Evolutionary conservation across 2,113 vertebrate species (phyloP).

Genomic region (Myanophis thanlyinensis): DNA sequence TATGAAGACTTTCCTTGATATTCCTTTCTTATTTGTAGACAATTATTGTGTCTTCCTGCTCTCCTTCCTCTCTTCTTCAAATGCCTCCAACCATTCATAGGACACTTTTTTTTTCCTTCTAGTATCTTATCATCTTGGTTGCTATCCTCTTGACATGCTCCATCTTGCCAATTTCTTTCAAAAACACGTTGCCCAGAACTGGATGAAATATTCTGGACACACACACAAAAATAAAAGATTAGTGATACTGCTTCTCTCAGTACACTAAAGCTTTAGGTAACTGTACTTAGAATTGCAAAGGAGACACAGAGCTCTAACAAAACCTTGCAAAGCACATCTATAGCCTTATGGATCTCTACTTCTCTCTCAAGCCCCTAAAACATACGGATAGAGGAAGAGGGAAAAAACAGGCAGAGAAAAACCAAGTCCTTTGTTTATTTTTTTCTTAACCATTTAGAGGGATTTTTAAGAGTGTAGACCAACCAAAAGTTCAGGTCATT

Average conservation of each 20-base stretch:
- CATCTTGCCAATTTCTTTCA: not conserved
- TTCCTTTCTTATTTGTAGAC: not conserved
- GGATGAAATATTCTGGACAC: not conserved
- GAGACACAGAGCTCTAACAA: not conserved
- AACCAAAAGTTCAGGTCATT: not conserved
- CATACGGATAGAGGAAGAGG: not conserved
- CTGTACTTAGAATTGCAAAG: conserved; percentile 10
- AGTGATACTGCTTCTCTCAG: not conserved
- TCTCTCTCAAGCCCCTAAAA: not conserved
- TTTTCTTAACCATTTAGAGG: not conserved
- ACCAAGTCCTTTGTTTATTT: not conserved
- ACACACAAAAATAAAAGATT: rapidly evolving
- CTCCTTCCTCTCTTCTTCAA: not conserved
- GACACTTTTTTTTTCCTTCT: not conserved
- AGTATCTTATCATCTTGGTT: not conserved
- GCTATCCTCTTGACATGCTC: not conserved
- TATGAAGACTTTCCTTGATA: not conserved
- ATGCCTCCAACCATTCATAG: not conserved
- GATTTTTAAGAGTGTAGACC: not conserved
- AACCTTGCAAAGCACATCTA: conserved; percentile 30
- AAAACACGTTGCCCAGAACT: not conserved
- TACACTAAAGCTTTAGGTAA: conserved; percentile 2
- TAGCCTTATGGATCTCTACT: conserved; percentile 22
- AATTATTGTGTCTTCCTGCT: not conserved
- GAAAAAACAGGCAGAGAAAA: not conserved